These are phyloP conservation scores for Galerucella calmariensis DNA, from an alignment of 2,888 invertebrate species.

Conservation along the genomic window DNA sequence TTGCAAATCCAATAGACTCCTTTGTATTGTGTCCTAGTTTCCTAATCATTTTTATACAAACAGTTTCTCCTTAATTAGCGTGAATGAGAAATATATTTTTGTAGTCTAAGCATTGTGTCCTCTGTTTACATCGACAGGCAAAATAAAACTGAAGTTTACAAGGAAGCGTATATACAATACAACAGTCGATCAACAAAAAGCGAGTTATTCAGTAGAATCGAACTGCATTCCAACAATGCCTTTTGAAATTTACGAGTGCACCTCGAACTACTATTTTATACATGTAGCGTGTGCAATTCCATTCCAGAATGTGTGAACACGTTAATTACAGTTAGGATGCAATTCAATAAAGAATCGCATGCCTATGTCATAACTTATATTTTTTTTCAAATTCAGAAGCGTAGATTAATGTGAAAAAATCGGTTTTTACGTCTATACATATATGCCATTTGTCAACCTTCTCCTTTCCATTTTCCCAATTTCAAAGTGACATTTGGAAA, in stretches of 20 bases:
- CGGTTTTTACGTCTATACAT: no score
- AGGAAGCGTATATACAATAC: not conserved
- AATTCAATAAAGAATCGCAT: conserved; percentile 1
- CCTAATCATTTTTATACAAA: no score
- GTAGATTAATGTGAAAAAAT: not conserved
- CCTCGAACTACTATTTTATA: not conserved
- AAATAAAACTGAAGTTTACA: not conserved
- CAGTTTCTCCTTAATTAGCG: no score
- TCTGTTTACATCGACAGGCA: not conserved
- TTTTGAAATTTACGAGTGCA: not conserved
- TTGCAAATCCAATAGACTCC: no score
- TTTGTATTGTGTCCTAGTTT: no score
- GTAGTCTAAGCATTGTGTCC: no score
- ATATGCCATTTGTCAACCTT: no score
- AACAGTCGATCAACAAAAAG: not conserved
- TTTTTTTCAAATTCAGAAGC: not conserved
- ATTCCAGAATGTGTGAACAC: not conserved
- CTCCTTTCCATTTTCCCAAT: no score
- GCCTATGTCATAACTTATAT: not conserved
- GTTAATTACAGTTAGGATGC: not conserved
- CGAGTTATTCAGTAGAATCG: not conserved
- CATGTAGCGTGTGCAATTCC: not conserved
- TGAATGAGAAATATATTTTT: no score
- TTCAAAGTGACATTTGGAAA: no score
- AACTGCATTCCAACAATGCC: not conserved